Evolutionary conservation across 1,140 invertebrate genomes (phyloP).

Genomic region (Heliconius himera): DNA sequence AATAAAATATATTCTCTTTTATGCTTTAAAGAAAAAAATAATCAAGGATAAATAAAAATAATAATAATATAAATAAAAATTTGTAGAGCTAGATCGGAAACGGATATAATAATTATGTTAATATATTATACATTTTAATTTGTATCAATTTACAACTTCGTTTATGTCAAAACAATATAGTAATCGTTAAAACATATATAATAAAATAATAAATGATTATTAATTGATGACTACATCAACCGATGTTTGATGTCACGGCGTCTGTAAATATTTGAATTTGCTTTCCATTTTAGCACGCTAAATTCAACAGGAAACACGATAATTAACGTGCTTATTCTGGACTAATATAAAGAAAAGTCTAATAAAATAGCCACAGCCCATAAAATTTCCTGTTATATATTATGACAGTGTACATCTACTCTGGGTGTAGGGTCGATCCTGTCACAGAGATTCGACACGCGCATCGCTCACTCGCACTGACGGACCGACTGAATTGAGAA

Average conservation of each 20-base stretch:
- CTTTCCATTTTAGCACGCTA: not conserved
- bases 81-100: not conserved
- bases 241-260: not conserved
- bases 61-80: not conserved
- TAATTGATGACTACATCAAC: constrained; percentile 1
- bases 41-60: not conserved
- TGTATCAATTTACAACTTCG: no score
- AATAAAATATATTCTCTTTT: constrained; percentile 47
- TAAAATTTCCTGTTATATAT: not conserved
- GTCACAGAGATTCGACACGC: constrained; percentile 60
- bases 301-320: not conserved
- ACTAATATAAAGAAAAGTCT: not conserved
- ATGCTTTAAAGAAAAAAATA: not conserved
- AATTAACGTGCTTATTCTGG: not conserved
- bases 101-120: not conserved
- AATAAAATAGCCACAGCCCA: not conserved
- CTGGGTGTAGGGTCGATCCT: constrained; percentile 37
- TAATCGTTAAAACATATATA: not conserved
- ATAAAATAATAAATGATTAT: not conserved
- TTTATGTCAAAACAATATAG: no score
- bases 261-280: not conserved
- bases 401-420: constrained; percentile 16
- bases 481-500: constrained; percentile 77
- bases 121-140: no score
- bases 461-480: constrained; percentile 73